These are phyloP conservation scores for Momotus momota DNA, from an alignment of 2,797 vertebrate genomes.

Conservation along the genomic window DNA sequence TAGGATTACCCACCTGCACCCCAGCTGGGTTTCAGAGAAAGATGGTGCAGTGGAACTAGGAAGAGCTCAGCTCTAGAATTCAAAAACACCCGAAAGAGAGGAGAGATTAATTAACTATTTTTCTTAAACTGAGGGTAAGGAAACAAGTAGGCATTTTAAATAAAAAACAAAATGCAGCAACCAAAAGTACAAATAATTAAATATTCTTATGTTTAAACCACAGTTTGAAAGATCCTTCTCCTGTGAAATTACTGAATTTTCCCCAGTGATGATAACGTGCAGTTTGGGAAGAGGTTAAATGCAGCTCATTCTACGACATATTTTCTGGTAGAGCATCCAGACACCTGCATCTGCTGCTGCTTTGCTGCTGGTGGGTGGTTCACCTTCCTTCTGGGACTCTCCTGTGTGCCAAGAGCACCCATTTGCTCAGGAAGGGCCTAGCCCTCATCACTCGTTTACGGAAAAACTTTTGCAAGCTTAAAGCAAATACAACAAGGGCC, in stretches of 20 bases:
- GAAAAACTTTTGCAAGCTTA: not conserved
- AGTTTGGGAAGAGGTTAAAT: not conserved
- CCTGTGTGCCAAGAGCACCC: not conserved
- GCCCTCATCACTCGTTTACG: rapidly evolving
- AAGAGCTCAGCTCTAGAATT: not conserved
- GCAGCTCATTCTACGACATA: not conserved
- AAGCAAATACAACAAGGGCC: not conserved
- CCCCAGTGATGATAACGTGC: not conserved
- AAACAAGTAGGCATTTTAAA: not conserved
- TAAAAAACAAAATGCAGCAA: not conserved
- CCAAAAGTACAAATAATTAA: not conserved
- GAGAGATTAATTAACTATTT: not conserved
- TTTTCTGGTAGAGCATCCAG: not conserved
- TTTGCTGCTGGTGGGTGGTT: not conserved
- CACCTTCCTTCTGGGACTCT: not conserved
- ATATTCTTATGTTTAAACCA: not conserved
- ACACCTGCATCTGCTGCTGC: not conserved
- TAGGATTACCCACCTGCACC: not conserved
- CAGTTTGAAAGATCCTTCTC: not conserved
- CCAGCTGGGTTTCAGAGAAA: not conserved
- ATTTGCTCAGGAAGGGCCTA: not conserved
- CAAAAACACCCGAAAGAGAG: not conserved
- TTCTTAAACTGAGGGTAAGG: not conserved
- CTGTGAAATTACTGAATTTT: not conserved
- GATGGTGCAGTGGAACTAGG: rapidly evolving